phyloP scores from a whole-genome alignment of 2,888 invertebrate species.

The Pammene fasciana region DNA sequence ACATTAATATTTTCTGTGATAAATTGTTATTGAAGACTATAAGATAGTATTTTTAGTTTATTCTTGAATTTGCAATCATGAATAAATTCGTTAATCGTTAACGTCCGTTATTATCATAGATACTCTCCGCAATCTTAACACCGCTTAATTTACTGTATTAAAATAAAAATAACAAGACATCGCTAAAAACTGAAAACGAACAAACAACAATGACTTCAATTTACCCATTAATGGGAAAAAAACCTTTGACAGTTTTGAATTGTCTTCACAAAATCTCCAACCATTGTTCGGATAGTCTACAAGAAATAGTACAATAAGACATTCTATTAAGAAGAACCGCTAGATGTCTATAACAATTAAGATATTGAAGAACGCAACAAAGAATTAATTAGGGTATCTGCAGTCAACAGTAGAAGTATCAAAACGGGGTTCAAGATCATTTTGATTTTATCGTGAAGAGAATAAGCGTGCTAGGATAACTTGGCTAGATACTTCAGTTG shows the following conservation, averaged over 20 bases:
- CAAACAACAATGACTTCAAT: conserved; percentile 39
- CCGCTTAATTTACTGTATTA: conserved; percentile 6
- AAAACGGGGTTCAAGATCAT: too few species aligned
- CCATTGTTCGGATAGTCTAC: conserved; percentile 38
- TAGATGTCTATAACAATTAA: conserved; percentile 10
- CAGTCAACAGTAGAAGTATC: too few species aligned
- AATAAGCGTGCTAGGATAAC: too few species aligned
- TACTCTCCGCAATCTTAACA: conserved; percentile 24
- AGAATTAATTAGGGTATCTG: not conserved
- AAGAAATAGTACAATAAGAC: conserved; percentile 42
- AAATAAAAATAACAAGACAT: conserved; percentile 28
- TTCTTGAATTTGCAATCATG: not conserved
- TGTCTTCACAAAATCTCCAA: conserved; percentile 39
- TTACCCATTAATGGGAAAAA: conserved; percentile 42
- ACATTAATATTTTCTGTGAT: conserved; percentile 7
- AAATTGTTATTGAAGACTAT: not conserved
- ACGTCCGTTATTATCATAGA: not conserved
- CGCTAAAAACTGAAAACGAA: conserved; percentile 33
- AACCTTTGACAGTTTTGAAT: conserved; percentile 32
- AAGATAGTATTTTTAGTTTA: too few species aligned
- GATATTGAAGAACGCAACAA: conserved; percentile 14
- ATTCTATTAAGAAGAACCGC: conserved; percentile 17
- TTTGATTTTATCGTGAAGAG: too few species aligned
- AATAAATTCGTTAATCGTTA: not conserved
- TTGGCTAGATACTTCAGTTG: too few species aligned